Evolutionary conservation across 92 coral and sea anemone genomes (phyloP).

Genomic region (Parazoanthus swiftii): DNA sequence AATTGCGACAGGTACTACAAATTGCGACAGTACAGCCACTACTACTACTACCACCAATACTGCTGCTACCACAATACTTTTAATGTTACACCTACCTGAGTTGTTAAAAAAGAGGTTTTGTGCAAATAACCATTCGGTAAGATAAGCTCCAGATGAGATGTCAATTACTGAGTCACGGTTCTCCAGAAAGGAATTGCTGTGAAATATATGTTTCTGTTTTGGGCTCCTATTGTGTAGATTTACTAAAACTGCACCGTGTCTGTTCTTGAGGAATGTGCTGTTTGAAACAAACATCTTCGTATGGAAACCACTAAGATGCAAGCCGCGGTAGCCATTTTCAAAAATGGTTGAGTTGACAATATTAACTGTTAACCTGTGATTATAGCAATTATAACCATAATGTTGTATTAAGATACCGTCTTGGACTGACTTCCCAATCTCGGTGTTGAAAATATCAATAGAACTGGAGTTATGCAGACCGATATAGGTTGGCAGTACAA

Average conservation of each 20-base stretch:
- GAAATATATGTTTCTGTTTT: neutral
- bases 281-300: neutral
- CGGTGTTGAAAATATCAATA: conserved; percentile 35
- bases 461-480: neutral
- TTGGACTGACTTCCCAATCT: conserved; percentile 35
- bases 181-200: conserved; percentile 29
- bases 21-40: too few relatives aligned
- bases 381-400: neutral
- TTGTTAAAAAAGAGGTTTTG: conserved; percentile 44
- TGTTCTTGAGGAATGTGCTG: conserved; percentile 55
- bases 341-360: conserved; percentile 52
- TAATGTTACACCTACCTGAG: conserved; percentile 7
- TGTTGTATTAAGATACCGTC: conserved; percentile 29
- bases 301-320: neutral
- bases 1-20: too few relatives aligned
- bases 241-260: conserved; percentile 9
- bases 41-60: too few relatives aligned
- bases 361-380: conserved; percentile 1
- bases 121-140: conserved; percentile 6
- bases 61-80: neutral
- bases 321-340: conserved; percentile 44
- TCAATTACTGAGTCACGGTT: conserved; percentile 48
- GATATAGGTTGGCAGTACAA: conserved; percentile 18
- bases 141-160: neutral
- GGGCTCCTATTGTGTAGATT: neutral